Conservation (phyloP, 2,888 invertebrate species). For the Ormia ochracea region DNA sequence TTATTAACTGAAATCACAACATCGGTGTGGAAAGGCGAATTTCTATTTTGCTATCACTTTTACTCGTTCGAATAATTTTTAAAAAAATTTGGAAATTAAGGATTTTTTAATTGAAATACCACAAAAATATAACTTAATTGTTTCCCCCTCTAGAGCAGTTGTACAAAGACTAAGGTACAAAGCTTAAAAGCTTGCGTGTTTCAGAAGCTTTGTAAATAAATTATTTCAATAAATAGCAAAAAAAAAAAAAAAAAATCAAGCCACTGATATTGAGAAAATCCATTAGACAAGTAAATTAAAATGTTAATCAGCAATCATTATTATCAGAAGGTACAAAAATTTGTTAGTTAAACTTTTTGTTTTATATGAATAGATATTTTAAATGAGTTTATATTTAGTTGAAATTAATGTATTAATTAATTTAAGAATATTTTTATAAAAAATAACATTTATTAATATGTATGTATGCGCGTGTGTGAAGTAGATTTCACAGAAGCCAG, state of each 20-base stretch:
- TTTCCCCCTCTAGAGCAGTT: background rate
- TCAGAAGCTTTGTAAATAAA: constrained; percentile 34
- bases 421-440: background rate
- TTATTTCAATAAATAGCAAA: background rate
- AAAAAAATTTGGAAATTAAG: background rate
- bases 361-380: background rate
- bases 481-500: too few species aligned
- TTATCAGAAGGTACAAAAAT: constrained; percentile 51
- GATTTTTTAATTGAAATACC: background rate
- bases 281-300: background rate
- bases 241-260: background rate
- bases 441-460: background rate
- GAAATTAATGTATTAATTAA: background rate
- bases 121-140: background rate
- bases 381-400: background rate
- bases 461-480: too few species aligned
- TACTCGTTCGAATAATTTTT: too few species aligned
- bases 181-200: constrained; percentile 16
- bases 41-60: too few species aligned
- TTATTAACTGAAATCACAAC: too few species aligned
- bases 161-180: constrained; percentile 16
- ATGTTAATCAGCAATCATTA: constrained; percentile 16
- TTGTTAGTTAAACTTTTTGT: background rate
- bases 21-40: too few species aligned
- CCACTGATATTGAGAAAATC: background rate